These are phyloP conservation scores for Pemphigus obesinymphae DNA, from an alignment of 1,140 invertebrate species.

Conservation along the genomic window DNA sequence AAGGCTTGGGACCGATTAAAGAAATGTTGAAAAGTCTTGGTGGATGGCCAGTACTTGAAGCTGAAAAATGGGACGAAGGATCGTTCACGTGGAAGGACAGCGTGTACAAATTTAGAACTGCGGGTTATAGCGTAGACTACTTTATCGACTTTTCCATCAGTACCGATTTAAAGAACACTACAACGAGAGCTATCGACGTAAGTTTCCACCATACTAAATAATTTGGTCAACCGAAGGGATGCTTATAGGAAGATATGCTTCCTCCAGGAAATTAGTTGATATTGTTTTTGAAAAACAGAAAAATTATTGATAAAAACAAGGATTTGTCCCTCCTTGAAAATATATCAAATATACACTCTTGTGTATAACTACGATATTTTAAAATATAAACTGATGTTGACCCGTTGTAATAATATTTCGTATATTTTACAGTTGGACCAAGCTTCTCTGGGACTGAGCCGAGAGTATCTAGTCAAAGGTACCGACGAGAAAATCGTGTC, in stretches of 20 bases:
- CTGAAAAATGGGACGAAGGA: conserved; percentile 66
- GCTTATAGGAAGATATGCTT: too few relatives aligned
- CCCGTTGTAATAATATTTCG: too few relatives aligned
- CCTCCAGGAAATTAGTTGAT: too few relatives aligned
- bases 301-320: too few relatives aligned
- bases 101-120: conserved; percentile 70
- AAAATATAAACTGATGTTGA: too few relatives aligned
- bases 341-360: too few relatives aligned
- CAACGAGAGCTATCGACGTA: conserved; percentile 79
- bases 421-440: conserved; percentile 75
- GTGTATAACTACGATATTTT: too few relatives aligned
- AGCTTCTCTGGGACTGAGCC: conserved; percentile 76
- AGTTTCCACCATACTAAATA: too few relatives aligned
- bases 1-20: conserved; percentile 65
- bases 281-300: too few relatives aligned
- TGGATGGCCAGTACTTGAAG: conserved; percentile 85
- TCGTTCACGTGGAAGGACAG: conserved; percentile 75
- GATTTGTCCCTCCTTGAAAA: too few relatives aligned
- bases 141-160: conserved; percentile 87
- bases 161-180: conserved; percentile 87
- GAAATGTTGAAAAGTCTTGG: conserved; percentile 71
- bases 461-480: conserved; percentile 85
- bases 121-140: conserved; percentile 84
- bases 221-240: too few relatives aligned
- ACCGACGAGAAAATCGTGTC: conserved; percentile 70